Base-by-base conservation (phyloP, 2,797 vertebrate genomes). In the Coregonus suidteri region DNA sequence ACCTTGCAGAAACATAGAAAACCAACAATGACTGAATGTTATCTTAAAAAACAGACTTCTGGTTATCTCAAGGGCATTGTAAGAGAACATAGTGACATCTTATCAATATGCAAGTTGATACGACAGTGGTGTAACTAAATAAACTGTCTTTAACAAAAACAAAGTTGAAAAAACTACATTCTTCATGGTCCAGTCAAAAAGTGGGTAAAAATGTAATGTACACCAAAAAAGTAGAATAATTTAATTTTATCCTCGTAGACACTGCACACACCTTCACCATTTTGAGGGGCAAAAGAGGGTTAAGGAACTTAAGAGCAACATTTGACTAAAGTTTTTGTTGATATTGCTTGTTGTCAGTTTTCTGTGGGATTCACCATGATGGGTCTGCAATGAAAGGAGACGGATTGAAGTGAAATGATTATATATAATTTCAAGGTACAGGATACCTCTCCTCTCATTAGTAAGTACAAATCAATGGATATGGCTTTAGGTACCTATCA, bases 191-290 rank as follows among this genome's bases (percentile, higher is more conserved):
- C 41, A 20, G 9, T 47, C 4, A 78, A 30, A 41, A 71, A 67
- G 65, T 72, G 76, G 37, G 76, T 71, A 65, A 30, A 75, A 81
- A 74, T n/a, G 62, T 67, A 77, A 81, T 74, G 77, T 79, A 81
- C 78, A 79, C 75, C 82, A 85, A 82, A 83, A 64, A 65, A 82
- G 79, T 72, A 68, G 53, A 88, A 89, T 87, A 85, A 88, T 85
- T 87, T 87, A 85, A 85, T 75, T 75, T 80, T 34, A 71, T 69
- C 79, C 83, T 77, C 79, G 77, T 77, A 84, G 77, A 66, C 76
- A 64, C 11, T 25, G 78, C 75, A 84, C 75, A 66, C 76, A 64
- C 25, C 9, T 64, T 84, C 80, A 83, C 81, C 82, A 76, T 52
- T 35, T 70, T 69, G 71, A 53, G 73, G 41, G 64, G 65, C 56